A percentile compares a stretch with the other conserved stretches of the same genome.
These are phyloP conservation scores for Agrilus planipennis DNA, from an alignment of 1,140 invertebrate genomes.

Conservation along the genomic window DNA sequence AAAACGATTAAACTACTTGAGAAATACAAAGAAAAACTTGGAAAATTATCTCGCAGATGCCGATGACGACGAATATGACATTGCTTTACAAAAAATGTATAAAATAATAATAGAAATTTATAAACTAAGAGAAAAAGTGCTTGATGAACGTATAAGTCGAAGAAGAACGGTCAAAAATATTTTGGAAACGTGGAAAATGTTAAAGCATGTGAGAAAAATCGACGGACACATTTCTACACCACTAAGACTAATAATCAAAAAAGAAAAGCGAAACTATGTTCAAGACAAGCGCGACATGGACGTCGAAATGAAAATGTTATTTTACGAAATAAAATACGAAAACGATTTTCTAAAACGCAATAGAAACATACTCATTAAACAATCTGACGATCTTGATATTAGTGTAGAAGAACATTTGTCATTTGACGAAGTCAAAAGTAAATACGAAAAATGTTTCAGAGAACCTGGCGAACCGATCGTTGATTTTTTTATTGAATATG, in stretches of 20 bases:
- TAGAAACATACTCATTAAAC: slow-evolving; percentile 27
- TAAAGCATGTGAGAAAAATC: slow-evolving; percentile 26
- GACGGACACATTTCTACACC: slow-evolving; percentile 30
- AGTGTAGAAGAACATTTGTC: slow-evolving; percentile 25
- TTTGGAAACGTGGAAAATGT: slow-evolving; percentile 28
- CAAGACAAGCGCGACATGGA: slow-evolving; percentile 21
- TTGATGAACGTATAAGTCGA: slow-evolving; percentile 22
- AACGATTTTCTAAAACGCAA: slow-evolving; percentile 12
- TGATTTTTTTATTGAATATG: slow-evolving; percentile 28
- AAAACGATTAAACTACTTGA: slow-evolving; percentile 26
- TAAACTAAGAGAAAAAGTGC: slow-evolving; percentile 26
- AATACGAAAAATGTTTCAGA: slow-evolving; percentile 32
- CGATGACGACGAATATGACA: slow-evolving; percentile 3
- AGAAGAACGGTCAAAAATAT: slow-evolving; percentile 25
- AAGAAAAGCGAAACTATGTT: slow-evolving; percentile 18
- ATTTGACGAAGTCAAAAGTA: slow-evolving; percentile 21
- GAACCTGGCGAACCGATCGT: slow-evolving; percentile 40
- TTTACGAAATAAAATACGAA: background rate
- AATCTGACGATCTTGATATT: slow-evolving; percentile 3
- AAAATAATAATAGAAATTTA: slow-evolving; percentile 20
- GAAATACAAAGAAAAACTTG: slow-evolving; percentile 24
- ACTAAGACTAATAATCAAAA: slow-evolving; percentile 30
- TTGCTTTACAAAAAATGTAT: slow-evolving; percentile 1
- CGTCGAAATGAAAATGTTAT: slow-evolving; percentile 12
- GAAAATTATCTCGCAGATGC: slow-evolving; percentile 7